These are phyloP conservation scores for Matsumurasca onukii DNA, from an alignment of 1,140 invertebrate genomes.

Conservation along the genomic window DNA sequence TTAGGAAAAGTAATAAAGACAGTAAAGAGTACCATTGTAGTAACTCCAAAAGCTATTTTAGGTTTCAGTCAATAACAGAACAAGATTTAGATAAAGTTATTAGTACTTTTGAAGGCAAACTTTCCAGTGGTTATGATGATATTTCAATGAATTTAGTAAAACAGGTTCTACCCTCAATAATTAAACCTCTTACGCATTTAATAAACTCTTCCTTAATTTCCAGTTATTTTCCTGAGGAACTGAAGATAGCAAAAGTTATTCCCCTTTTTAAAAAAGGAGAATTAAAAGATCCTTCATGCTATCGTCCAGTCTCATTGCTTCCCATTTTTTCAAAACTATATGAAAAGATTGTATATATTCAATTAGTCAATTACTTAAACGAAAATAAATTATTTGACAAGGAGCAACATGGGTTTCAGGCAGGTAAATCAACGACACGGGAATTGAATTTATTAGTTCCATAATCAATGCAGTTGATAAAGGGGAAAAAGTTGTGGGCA, in stretches of 20 bases:
- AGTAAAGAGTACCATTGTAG: background rate
- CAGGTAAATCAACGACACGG: constrained; percentile 35
- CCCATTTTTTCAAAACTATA: constrained; percentile 37
- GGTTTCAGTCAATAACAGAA: background rate
- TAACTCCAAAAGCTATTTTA: background rate
- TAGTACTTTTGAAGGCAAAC: constrained; percentile 7
- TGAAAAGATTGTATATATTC: constrained; percentile 34
- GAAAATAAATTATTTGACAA: constrained; percentile 32
- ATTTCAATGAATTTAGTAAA: constrained; percentile 16
- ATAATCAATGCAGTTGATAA: constrained; percentile 29
- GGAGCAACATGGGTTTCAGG: constrained; percentile 36
- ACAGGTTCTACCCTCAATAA: background rate
- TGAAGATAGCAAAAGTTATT: constrained; percentile 38
- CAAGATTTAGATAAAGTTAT: constrained; percentile 11
- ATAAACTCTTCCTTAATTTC: constrained; percentile 30
- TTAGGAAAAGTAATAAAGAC: background rate
- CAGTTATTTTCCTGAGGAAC: constrained; percentile 34
- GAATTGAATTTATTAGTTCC: constrained; percentile 29
- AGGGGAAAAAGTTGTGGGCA: constrained; percentile 9
- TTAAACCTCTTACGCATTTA: constrained; percentile 21
- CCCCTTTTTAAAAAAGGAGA: constrained; percentile 38
- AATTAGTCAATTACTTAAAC: constrained; percentile 34
- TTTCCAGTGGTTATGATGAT: constrained; percentile 21
- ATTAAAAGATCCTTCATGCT: constrained; percentile 30
- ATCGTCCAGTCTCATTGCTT: constrained; percentile 37